These are phyloP conservation scores for Eublepharis macularius DNA, from an alignment of 2,113 vertebrate species.

Conservation along the genomic window DNA sequence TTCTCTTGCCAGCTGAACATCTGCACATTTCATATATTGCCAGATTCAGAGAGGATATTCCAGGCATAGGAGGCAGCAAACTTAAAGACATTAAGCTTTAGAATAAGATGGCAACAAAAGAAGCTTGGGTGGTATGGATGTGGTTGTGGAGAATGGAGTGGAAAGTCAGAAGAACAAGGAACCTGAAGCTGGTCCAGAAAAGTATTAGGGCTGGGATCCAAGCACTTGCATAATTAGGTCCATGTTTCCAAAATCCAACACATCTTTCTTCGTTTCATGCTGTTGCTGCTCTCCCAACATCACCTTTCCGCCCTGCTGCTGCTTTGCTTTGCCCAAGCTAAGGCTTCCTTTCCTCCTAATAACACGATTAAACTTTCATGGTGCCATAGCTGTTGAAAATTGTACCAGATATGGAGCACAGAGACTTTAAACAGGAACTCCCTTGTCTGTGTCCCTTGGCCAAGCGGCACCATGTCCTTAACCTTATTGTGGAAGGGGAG, in stretches of 20 bases:
- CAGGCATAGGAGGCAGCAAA: neutral
- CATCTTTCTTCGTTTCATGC: neutral
- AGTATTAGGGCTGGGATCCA: neutral
- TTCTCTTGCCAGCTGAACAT: neutral
- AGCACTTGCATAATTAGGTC: neutral
- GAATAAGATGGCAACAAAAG: neutral
- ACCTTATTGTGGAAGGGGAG: too few relatives aligned
- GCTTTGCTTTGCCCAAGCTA: neutral
- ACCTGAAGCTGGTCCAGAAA: neutral
- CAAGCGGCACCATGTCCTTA: too few relatives aligned
- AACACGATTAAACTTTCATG: neutral
- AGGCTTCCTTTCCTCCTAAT: neutral
- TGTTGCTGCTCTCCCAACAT: neutral
- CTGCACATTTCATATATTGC: neutral
- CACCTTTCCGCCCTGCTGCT: neutral
- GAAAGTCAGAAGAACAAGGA: neutral
- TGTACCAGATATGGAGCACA: too few relatives aligned
- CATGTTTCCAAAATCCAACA: too few relatives aligned
- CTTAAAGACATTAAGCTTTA: neutral
- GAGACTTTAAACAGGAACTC: too few relatives aligned
- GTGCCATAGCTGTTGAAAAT: neutral
- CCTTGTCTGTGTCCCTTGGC: too few relatives aligned
- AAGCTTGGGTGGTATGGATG: neutral
- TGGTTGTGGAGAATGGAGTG: neutral
- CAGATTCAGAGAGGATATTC: neutral